Base-by-base conservation (phyloP, 2,113 vertebrate species). In the Chloebia gouldiae region DNA sequence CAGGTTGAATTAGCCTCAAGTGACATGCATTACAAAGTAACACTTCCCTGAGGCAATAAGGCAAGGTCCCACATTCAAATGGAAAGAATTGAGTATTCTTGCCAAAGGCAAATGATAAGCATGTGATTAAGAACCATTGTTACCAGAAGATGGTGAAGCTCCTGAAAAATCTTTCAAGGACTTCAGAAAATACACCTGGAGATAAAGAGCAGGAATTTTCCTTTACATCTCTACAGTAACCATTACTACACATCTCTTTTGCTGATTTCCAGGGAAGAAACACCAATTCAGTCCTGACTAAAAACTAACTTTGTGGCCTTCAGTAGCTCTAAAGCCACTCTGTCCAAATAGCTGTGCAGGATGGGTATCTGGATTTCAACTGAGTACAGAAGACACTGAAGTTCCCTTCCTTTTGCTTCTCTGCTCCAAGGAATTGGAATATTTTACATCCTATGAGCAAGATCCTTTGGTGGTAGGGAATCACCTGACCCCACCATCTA, bases 1-100 rank as follows among this genome's bases (percentile, higher is more conserved):
- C 91, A 95, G 53, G 81, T 11, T 66, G 91, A 96, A 96, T 96
- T 93, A 96, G 94, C 92, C 92, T 95, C 78, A 94, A 92, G 88
- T 92, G 84, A 88, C 44, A 45, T 14, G 63, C 80, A 91, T 76
- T 91, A 68, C 42, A 87, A 77, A 89, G 80, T 79, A 91, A 90
- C 19, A 28, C 42, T 94, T 92, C 60, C 92, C 94, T 57, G 22
- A 95, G 90, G 90, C 93, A 75, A 9, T 45, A 92, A 90, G 68
- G 88, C 76, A 94, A 88, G 80, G 90, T 81, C 88, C 72, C 60
- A 90, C 91, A 44, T 50, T 87, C 23, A 92, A 68, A 94, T 64
- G 57, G 64, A 61, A 92, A 94, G 79, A 90, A 92, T 10, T 63
- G 68, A 96, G 82, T 49, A 80, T 90, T 96, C 79, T 96, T 53